Evolutionary conservation across 2,113 vertebrate genomes (phyloP), one percentile per base, ranked within the genome.

Genomic region (Circaetus gallicus): DNA sequence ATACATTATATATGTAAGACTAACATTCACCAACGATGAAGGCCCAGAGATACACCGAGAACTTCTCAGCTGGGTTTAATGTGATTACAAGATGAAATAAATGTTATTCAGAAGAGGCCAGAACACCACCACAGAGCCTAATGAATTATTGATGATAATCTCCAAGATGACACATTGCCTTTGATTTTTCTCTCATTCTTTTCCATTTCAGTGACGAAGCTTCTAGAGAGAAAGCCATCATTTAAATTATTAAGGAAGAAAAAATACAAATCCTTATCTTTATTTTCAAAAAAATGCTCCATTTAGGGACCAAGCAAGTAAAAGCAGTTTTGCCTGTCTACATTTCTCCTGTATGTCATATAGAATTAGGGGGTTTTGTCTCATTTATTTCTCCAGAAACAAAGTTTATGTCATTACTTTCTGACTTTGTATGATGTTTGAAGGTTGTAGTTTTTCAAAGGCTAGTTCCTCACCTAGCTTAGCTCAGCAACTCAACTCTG

Each of bases 111-210:
- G 77, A 80, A 69, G 25, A 86, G 62, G 34, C 52, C 49, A 71
- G 79, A 79, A 50, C 17, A 47, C 13, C 6, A 71, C 31, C 78
- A 82, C 20, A 65, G 55, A 80, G 7, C 15, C 16, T 89, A 43
- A 93, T 91, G 36, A 81, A 94, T 94, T 94, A 81, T 91, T 89
- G 76, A 95, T 77, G 20, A 47, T 65, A 86, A 86, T 74, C 62
- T 94, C 89, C 49, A 69, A 65, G 72, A 69, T 90, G 86, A 95
- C 63, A 45, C 49, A 11, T 20, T 89, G 53, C 45, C 36, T 97
- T 73, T 86, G 29, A 66, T 90, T 92, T 90, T 91, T 86, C 52
- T 82, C n/a, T 78, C 43, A 40, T 47, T 91, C 36, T 94, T 90
- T 86, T 34, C 78, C 40, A 66, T 94, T 94, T 89, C 49, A 77